phyloP scores from a whole-genome alignment of 2,113 vertebrate genomes.

The zebrafish (Danio rerio) region DNA sequence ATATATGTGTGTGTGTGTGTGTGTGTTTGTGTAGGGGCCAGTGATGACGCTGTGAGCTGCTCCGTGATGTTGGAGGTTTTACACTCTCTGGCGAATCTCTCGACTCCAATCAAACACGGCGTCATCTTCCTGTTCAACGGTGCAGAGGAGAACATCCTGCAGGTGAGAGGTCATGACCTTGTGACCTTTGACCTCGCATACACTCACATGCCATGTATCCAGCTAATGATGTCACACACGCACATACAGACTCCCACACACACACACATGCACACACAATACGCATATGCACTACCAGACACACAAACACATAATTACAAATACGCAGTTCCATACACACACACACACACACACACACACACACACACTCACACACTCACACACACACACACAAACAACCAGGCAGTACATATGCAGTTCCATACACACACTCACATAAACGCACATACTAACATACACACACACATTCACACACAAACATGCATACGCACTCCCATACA shows the following conservation, averaged over 20 bases:
- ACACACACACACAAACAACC: too few relatives aligned
- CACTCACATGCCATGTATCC: too few relatives aligned
- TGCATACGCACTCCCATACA: not conserved
- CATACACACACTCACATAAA: too few relatives aligned
- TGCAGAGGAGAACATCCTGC: conserved; percentile 95
- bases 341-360: too few relatives aligned
- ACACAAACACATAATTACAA: too few relatives aligned
- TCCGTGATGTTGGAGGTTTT: conserved; percentile 97
- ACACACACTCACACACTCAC: too few relatives aligned
- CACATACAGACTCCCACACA: too few relatives aligned
- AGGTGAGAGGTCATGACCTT: conserved; percentile 75
- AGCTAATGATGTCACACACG: too few relatives aligned
- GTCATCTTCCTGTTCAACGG: conserved; percentile 97
- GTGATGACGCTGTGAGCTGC: conserved; percentile 96
- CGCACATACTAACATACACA: too few relatives aligned
- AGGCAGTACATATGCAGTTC: too few relatives aligned
- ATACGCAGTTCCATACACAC: too few relatives aligned
- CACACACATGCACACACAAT: too few relatives aligned
- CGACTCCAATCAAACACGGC: conserved; percentile 85
- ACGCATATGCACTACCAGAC: not conserved
- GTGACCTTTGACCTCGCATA: conserved; percentile 9
- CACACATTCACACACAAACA: not conserved
- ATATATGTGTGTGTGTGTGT: conserved; percentile 41
- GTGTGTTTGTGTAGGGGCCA: conserved; percentile 83
- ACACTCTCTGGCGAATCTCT: conserved; percentile 82